phyloP scores from a whole-genome alignment of 2,888 invertebrate genomes.

The Lasioglossum marginatum region DNA sequence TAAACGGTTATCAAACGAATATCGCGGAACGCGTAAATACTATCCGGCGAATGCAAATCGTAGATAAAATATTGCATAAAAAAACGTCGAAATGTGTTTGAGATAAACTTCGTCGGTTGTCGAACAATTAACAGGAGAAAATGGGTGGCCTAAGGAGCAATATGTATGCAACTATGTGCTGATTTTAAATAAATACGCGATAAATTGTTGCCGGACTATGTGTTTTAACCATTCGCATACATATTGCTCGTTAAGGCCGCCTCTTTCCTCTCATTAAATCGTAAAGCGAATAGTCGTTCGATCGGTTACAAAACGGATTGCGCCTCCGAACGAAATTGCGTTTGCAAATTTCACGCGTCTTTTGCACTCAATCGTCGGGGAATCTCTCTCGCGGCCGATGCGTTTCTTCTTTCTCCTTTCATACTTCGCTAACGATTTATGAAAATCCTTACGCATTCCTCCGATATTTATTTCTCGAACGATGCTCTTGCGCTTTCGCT shows the following conservation, averaged over 20 bases:
- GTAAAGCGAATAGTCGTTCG: background rate
- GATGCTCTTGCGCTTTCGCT: background rate
- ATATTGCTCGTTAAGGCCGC: constrained; percentile 3
- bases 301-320: constrained; percentile 8
- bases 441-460: background rate
- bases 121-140: constrained; percentile 15
- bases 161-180: constrained; percentile 16
- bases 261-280: constrained; percentile 15
- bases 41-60: background rate
- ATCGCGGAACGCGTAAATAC: background rate
- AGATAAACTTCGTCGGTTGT: background rate
- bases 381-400: background rate
- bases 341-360: constrained; percentile 7
- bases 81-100: background rate
- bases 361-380: background rate
- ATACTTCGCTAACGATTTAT: background rate
- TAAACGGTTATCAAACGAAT: background rate
- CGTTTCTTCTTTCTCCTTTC: background rate
- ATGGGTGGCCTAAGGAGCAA: background rate
- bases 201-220: background rate
- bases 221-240: constrained; percentile 11
- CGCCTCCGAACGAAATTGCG: background rate
- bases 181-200: constrained; percentile 7
- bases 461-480: background rate
- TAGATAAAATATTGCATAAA: background rate